Evolutionary conservation across 1,140 invertebrate species (phyloP), one percentile per base, ranked within the genome.

Genomic region (Tetraneura akinire): DNA sequence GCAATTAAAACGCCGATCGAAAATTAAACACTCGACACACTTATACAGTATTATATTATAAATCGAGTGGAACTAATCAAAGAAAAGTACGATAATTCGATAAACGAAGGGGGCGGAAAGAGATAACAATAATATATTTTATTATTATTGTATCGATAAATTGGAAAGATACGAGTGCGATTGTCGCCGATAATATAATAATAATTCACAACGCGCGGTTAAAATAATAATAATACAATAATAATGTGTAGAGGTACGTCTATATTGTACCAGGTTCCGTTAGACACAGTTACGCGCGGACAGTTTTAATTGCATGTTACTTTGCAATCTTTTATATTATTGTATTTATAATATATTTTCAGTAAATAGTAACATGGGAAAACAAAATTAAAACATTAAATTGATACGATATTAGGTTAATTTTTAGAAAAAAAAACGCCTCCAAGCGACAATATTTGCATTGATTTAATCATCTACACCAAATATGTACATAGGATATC

Each of bases 271-370:
- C 68, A 71, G 68, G 68, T 71, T 71, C 68, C 45, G 47, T 18
- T 9, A 23, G 68, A 23, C 68, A 71, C 68, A 29, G 42, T 23
- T 8, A n/a, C 16, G 4, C 1, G 23, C 23, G 21, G 23, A 29
- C 68, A n/a, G n/a, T 71, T 71, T 71, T 71, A 71, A 71, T 71
- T 71, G 51, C 68, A 71, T 70, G 16, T 49, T 42, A 45, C 8
- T 42, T 37, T 37, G 32, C 8, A 3, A 8, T 4, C 32, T 37
- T 37, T 37, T 37, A 37, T 4, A 37, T 8, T 37, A n/a, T n/a
- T n/a, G n/a, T n/a, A n/a, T n/a, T n/a, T n/a, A n/a, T n/a, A n/a
- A n/a, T n/a, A n/a, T n/a, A n/a, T n/a, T n/a, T n/a, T n/a, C n/a
- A n/a, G n/a, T n/a, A n/a, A n/a, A n/a, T n/a, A n/a, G n/a, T n/a